Evolutionary conservation across 2,797 vertebrate species (phyloP).

Genomic region (Cryptoprocta ferox): DNA sequence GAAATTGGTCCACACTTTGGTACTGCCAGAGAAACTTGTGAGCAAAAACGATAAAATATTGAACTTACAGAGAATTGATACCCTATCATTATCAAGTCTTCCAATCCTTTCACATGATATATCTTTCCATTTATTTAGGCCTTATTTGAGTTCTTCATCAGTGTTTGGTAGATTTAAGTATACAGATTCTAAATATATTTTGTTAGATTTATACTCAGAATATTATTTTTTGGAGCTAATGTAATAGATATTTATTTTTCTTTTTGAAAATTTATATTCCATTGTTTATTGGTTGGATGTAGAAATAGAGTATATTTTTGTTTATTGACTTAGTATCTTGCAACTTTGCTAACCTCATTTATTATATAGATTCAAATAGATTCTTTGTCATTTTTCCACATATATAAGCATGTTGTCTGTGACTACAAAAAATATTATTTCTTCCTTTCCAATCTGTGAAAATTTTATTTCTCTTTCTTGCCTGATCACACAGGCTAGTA

Average conservation of each 20-base stretch:
- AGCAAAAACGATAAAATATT: background rate
- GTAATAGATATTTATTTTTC: background rate
- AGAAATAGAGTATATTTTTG: background rate
- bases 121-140: background rate
- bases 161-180: background rate
- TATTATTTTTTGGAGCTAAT: background rate
- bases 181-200: background rate
- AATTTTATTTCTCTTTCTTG: constrained; percentile 11
- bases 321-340: background rate
- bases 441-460: background rate
- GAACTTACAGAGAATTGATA: background rate
- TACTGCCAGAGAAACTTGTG: background rate
- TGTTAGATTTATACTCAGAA: background rate
- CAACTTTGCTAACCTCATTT: background rate
- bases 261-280: background rate
- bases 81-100: background rate
- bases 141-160: background rate
- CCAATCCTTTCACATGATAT: background rate
- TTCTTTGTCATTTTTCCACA: background rate
- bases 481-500: background rate
- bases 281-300: background rate
- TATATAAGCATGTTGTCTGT: background rate
- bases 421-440: background rate
- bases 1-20: background rate
- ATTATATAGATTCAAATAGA: background rate